phyloP scores from a whole-genome alignment of 2,113 vertebrate genomes.

The Callithrix jacchus region DNA sequence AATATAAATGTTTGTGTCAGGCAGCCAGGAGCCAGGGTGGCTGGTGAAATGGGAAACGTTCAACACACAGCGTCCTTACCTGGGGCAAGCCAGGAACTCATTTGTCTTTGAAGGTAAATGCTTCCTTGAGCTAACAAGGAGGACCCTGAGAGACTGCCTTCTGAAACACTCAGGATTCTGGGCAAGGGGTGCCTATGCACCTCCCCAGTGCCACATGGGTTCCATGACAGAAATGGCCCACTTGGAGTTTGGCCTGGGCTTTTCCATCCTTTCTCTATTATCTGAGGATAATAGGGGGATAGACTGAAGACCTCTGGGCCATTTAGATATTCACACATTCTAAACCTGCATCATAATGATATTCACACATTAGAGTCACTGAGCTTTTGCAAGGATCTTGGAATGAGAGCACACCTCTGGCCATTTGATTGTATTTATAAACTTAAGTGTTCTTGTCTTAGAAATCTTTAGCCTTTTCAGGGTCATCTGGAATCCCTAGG shows the following conservation, averaged over 20 bases:
- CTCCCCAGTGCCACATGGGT: fast-evolving
- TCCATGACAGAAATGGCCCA: fast-evolving
- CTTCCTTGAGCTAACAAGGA: background rate
- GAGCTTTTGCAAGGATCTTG: background rate
- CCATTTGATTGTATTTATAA: background rate
- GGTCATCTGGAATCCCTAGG: background rate
- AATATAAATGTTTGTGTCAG: background rate
- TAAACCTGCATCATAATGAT: background rate
- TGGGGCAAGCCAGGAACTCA: background rate
- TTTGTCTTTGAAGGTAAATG: background rate
- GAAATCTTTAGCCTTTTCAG: background rate
- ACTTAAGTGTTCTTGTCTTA: background rate
- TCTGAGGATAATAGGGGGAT: too few relatives aligned
- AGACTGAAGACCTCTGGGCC: background rate
- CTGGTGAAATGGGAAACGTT: background rate
- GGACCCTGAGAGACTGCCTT: background rate
- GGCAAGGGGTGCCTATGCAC: fast-evolving
- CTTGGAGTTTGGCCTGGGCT: too few relatives aligned
- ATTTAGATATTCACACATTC: too few relatives aligned
- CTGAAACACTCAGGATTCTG: background rate
- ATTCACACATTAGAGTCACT: fast-evolving
- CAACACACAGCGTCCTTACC: background rate
- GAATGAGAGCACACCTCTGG: background rate
- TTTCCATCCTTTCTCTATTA: background rate
- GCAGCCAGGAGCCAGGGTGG: background rate